Evolutionary conservation across 1,140 invertebrate species (phyloP), one percentile per base, ranked within the genome.

Genomic region (Mya arenaria): DNA sequence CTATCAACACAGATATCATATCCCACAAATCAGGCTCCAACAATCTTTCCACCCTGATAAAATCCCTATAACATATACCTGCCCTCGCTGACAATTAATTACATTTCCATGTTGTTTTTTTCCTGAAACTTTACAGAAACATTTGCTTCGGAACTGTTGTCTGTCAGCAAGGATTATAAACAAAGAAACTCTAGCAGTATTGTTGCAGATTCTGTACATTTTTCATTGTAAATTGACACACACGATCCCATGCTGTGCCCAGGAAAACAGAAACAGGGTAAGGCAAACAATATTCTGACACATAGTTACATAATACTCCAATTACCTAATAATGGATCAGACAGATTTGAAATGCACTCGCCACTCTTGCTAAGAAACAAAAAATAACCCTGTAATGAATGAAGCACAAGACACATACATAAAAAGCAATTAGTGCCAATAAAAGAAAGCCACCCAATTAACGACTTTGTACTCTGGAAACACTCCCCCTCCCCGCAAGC

Each of bases 11-110:
- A 36, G 36, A 58, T 58, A 60, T 75, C 72, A 75, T 62, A 75
- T 75, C 72, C 72, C 23, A 75, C 55, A 37, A 60, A 75, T 75
- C 72, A 75, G 72, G 36, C 72, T 75, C 72, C 58, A 75, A 62
- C 28, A 75, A 75, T 75, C 72, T 75, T 75, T 75, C 72, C 37
- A 63, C 56, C 56, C 72, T 75, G 72, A 75, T 75, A 75, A 75
- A 75, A 58, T 48, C 44, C 72, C 72, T 62, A 62, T 41, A 75
- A 28, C 36, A 62, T 62, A 60, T 75, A 41, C 58, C 72, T 75
- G 56, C 72, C 72, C 44, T 63, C 56, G n/a, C 34, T 34, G n/a
- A 56, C 65, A 66, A 78, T 78, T 78, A 66, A 78, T 78, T 65
- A 58, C 62, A 68, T 78, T 78, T 78, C 75, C 75, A 78, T 78